phyloP scores from a whole-genome alignment of 2,113 vertebrate genomes.

The Psammodynastes pulverulentus region DNA sequence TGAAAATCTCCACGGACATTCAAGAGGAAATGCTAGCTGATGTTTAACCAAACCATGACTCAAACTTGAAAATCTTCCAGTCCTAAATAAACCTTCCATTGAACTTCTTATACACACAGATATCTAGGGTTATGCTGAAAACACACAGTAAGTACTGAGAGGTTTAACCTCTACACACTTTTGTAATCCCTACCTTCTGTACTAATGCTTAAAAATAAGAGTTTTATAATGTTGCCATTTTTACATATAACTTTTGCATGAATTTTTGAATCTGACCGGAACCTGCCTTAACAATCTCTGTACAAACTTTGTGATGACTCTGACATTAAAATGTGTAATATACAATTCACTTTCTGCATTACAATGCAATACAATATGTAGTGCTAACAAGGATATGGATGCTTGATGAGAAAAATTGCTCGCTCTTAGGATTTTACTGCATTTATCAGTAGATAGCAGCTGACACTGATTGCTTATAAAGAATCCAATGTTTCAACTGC shows the following conservation, averaged over 20 bases:
- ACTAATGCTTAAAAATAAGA: neutral
- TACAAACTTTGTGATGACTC: neutral
- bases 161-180: neutral
- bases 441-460: neutral
- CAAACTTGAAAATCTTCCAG: neutral
- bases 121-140: neutral
- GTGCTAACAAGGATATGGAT: neutral
- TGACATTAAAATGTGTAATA: neutral
- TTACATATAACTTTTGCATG: neutral
- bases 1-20: neutral
- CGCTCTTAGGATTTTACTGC: neutral
- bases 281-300: neutral
- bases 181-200: neutral
- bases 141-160: neutral
- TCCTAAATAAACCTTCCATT: neutral
- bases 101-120: neutral
- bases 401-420: neutral
- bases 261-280: neutral
- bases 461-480: neutral
- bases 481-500: neutral
- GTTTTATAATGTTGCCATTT: neutral
- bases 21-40: neutral
- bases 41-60: neutral
- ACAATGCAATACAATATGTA: neutral
- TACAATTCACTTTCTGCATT: neutral